Conservation (phyloP, 2,888 invertebrate genomes). For the Sphaerophoria rueppellii region DNA sequence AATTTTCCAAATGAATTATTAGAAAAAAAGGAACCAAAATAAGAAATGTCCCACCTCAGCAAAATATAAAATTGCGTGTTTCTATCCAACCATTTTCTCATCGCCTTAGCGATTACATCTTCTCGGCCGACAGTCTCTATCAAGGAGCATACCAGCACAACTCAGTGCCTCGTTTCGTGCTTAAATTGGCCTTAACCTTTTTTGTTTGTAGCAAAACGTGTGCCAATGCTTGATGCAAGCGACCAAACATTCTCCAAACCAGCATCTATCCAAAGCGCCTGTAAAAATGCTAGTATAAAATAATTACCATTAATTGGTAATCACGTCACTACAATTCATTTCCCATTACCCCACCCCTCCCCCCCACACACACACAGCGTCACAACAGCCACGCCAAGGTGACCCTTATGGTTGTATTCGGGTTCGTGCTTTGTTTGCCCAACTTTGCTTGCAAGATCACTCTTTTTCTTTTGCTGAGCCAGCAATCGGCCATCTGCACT, state of each 20-base stretch:
- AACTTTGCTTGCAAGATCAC: background rate
- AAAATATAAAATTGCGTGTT: too few relatives aligned
- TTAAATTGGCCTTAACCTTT: constrained; percentile 14
- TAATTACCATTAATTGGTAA: constrained; percentile 77
- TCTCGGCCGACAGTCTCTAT: too few relatives aligned
- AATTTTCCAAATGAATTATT: too few relatives aligned
- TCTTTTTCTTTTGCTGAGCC: background rate
- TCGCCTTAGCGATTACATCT: too few relatives aligned
- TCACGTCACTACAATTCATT: constrained; percentile 71
- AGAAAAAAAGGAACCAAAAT: too few relatives aligned
- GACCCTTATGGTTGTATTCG: constrained; percentile 32
- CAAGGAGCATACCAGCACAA: too few relatives aligned
- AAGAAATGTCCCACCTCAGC: too few relatives aligned
- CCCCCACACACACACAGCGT: constrained; percentile 3
- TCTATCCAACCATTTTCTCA: too few relatives aligned
- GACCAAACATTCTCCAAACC: constrained; percentile 7
- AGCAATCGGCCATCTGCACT: constrained; percentile 59
- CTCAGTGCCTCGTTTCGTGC: background rate
- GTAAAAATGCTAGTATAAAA: constrained; percentile 76
- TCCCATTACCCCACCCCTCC: constrained; percentile 3
- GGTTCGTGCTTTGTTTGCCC: background rate
- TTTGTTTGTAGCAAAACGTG: constrained; percentile 4
- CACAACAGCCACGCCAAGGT: background rate
- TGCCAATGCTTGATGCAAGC: constrained; percentile 1
- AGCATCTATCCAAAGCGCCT: constrained; percentile 51